These are phyloP conservation scores for Monomorium pharaonis DNA, from an alignment of 1,140 invertebrate genomes.

Conservation along the genomic window DNA sequence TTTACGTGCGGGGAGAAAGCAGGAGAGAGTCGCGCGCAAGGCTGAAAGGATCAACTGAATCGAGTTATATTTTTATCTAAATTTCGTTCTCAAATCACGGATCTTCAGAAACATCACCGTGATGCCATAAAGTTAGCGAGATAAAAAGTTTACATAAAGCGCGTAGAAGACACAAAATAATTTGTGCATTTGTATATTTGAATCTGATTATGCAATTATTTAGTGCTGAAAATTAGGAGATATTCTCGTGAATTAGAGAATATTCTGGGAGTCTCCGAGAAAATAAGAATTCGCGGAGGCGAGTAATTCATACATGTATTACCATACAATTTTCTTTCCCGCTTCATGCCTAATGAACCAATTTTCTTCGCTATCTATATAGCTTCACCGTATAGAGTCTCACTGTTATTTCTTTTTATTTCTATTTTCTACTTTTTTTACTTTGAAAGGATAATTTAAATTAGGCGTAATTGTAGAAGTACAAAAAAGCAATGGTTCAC, in stretches of 20 bases:
- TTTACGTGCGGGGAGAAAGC: background rate
- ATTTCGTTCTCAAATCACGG: slow-evolving; percentile 21
- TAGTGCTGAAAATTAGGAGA: background rate
- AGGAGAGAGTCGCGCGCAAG: background rate
- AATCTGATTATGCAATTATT: background rate
- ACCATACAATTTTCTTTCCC: background rate
- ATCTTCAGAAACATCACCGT: background rate
- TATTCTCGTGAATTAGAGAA: background rate
- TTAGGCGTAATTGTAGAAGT: background rate
- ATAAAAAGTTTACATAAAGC: background rate
- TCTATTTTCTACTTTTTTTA: background rate
- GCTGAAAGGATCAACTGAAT: slow-evolving; percentile 49
- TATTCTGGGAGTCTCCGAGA: background rate
- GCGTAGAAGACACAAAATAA: background rate
- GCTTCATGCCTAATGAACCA: slow-evolving; percentile 19
- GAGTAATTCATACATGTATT: background rate
- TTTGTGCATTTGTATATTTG: background rate
- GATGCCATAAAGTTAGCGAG: background rate
- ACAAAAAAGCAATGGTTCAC: background rate
- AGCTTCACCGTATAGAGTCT: background rate
- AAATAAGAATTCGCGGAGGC: background rate
- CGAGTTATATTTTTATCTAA: slow-evolving; percentile 50
- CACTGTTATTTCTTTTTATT: no score
- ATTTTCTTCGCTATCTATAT: background rate
- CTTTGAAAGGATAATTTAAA: background rate